Evolutionary conservation across 2,888 invertebrate genomes (phyloP), one percentile per base, ranked within the genome.

Genomic region (Leptinotarsa tumamoca): DNA sequence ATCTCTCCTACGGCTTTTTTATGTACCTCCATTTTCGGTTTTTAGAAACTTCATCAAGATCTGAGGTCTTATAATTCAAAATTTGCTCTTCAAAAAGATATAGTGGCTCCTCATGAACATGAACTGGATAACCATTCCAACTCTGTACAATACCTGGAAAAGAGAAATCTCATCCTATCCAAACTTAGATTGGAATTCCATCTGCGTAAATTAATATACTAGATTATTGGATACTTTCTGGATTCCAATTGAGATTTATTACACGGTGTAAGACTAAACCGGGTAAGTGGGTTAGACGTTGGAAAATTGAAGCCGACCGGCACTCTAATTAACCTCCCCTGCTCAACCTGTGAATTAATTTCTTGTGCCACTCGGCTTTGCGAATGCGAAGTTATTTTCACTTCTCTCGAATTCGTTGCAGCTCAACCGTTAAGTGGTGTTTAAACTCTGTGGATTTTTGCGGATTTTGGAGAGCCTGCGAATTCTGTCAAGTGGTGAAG

Each of bases 221-320:
- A 18, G 18, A 7, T 23, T 13, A 23, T 58, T 23, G 58, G 58
- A 18, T 58, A 58, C 58, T 58, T 58, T 58, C 58, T 14, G 58
- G 15, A 58, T 58, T 58, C 23, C 58, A 58, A 23, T 5, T 58
- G 58, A 58, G 23, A 58, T 58, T 17, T 58, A 58, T 58, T 23
- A 21, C 21, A 21, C 23, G 58, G 58, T 23, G 58, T 58, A 27
- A 58, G 58, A 58, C 58, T 58, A 23, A 58, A 23, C 58, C 21
- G 23, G 23, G 21, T 58, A 58, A 58, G 58, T 58, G 58, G 58
- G 58, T 58, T 23, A 58, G 58, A 23, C 27, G 27, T 21, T 58
- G 58, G 58, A 23, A 58, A 58, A 58, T 58, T 58, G 58, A 58
- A 58, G 23, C 27, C 21, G 58, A 58, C 58, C 58, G 58, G 10